Evolutionary conservation across 2,113 vertebrate genomes (phyloP), one percentile per base, ranked within the genome.

Genomic region (Carlito syrichta): DNA sequence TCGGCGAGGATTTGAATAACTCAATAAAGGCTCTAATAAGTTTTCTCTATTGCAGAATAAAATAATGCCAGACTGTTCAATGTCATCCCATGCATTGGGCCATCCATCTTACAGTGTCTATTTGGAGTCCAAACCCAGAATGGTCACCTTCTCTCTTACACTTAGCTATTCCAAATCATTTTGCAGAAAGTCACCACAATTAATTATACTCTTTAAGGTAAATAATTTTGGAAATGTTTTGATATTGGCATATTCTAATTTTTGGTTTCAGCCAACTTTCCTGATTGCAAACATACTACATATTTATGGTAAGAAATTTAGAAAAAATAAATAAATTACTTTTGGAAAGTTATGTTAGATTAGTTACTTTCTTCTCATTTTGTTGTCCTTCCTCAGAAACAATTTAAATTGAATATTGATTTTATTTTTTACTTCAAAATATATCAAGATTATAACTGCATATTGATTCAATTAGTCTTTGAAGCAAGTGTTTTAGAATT

Each of bases 321-420:
- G 78, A 10, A 20, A 1, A 2, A 56, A 62, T 48, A 8, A 17
- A 56, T 66, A 54, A 91, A 58, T 78, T n/a, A 74, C 66, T 91
- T 93, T 89, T 94, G 40, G 88, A 91, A 97, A 96, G 23, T 63
- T 68, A 82, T 38, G n/a, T 79, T 86, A n/a, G 25, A 60, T 96
- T 94, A 93, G 45, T 90, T 93, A 89, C 86, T 68, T 91, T 85
- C 63, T 69, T 10, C 62, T 40, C 43, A 58, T 95, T 96, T 96
- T 82, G 69, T 93, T 94, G n/a, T 91, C 79, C 58, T 93, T 97
- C 45, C 83, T 74, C 66, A 88, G 81, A 83, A 97, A 95, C 86
- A 97, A 97, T 96, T 96, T 97, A 98, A 97, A 98, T 94, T 94
- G 93, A 95, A 68, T 97, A 97, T 98, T 95, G 96, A 97, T 96